These are phyloP conservation scores for Bubo scandiacus DNA, from an alignment of 2,113 vertebrate species.

Conservation along the genomic window DNA sequence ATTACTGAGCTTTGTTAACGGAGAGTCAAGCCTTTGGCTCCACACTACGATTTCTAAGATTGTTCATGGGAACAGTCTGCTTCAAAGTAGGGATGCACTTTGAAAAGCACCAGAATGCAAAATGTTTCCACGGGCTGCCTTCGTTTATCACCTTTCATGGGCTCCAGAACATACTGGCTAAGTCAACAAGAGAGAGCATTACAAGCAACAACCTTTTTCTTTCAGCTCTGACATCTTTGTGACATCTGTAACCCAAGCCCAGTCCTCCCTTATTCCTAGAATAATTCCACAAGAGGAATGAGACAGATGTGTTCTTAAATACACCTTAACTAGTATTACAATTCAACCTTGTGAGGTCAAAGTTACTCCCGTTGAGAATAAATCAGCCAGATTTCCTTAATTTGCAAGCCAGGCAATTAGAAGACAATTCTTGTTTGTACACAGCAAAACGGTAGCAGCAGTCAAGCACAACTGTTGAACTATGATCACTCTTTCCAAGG, in stretches of 20 bases:
- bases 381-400: background rate
- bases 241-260: background rate
- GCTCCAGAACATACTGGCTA: background rate
- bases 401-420: background rate
- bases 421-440: background rate
- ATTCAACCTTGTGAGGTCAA: background rate
- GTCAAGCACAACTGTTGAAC: background rate
- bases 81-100: background rate
- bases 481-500: background rate
- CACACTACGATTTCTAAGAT: background rate
- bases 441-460: background rate
- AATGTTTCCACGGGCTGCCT: fast-evolving
- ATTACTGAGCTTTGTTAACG: background rate
- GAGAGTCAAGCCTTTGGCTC: background rate
- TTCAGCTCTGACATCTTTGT: background rate
- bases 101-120: background rate
- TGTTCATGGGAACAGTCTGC: background rate
- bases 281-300: background rate
- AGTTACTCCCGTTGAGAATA: background rate
- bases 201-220: background rate
- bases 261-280: background rate
- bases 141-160: background rate
- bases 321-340: background rate
- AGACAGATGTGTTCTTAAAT: background rate
- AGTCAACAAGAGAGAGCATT: background rate